These are phyloP conservation scores for Ecliptopera silaceata DNA, from an alignment of 2,888 invertebrate genomes.

Conservation along the genomic window DNA sequence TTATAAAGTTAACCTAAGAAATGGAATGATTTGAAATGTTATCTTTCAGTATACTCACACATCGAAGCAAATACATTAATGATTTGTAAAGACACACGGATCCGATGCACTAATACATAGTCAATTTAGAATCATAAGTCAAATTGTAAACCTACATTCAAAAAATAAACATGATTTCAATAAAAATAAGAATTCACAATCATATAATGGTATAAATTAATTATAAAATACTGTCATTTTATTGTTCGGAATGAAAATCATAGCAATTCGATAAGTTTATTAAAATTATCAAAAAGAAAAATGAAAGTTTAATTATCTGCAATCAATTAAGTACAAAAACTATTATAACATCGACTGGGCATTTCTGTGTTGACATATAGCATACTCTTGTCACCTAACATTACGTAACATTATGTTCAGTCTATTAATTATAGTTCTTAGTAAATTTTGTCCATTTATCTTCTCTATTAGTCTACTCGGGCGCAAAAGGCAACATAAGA, in stretches of 20 bases:
- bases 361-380: conserved; percentile 69
- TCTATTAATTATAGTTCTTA: conserved; percentile 78
- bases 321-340: conserved; percentile 79
- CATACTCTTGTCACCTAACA: conserved; percentile 81
- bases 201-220: conserved; percentile 71
- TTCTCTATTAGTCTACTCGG: conserved; percentile 65
- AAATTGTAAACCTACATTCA: conserved; percentile 71
- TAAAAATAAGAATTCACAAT: conserved; percentile 68
- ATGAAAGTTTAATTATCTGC: conserved; percentile 71
- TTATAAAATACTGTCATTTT: conserved; percentile 77
- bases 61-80: conserved; percentile 61
- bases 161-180: conserved; percentile 73
- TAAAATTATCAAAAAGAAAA: conserved; percentile 75
- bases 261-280: conserved; percentile 48
- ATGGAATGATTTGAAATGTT: conserved; percentile 78
- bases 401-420: conserved; percentile 83
- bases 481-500: conserved; percentile 79
- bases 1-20: conserved; percentile 63
- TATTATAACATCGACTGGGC: conserved; percentile 42
- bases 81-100: conserved; percentile 60
- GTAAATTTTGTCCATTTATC: conserved; percentile 80
- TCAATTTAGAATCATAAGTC: conserved; percentile 71
- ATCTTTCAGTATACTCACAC: conserved; percentile 79
- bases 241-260: conserved; percentile 63
- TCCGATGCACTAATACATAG: conserved; percentile 65